A percentile compares a stretch with the other conserved stretches of the same genome.
phyloP scores from a whole-genome alignment of 1,140 invertebrate species.

The Zaprionus kolodkinae region DNA sequence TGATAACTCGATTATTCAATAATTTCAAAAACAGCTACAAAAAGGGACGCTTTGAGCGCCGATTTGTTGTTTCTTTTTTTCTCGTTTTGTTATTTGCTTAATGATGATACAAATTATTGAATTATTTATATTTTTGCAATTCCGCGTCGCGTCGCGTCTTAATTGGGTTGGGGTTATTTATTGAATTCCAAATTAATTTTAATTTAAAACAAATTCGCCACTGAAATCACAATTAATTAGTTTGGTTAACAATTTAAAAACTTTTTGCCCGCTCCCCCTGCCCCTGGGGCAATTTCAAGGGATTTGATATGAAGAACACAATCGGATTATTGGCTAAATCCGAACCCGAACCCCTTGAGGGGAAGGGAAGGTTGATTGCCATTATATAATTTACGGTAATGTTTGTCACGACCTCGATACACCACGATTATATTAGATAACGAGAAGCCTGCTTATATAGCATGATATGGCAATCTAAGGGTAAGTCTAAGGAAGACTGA shows the following conservation, averaged over 20 bases:
- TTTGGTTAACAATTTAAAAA: slow-evolving; percentile 46
- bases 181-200: slow-evolving; percentile 64
- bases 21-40: slow-evolving; percentile 5
- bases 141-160: slow-evolving; percentile 36
- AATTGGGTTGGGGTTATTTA: slow-evolving; percentile 60
- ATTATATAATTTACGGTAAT: background rate
- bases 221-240: slow-evolving; percentile 70
- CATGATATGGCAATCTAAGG: no score
- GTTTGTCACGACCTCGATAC: background rate
- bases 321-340: background rate
- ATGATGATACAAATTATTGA: slow-evolving; percentile 54
- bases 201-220: slow-evolving; percentile 60
- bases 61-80: slow-evolving; percentile 5
- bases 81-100: slow-evolving; percentile 41
- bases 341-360: background rate
- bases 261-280: slow-evolving; percentile 6
- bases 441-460: background rate
- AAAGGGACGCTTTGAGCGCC: slow-evolving; percentile 8
- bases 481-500: no score
- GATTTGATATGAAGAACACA: background rate
- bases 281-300: background rate
- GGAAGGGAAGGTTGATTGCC: background rate
- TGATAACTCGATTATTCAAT: slow-evolving; percentile 57
- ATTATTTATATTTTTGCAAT: slow-evolving; percentile 53
- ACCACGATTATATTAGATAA: background rate